Conservation (phyloP, 2,797 vertebrate genomes). For the Lateolabrax maculatus region DNA sequence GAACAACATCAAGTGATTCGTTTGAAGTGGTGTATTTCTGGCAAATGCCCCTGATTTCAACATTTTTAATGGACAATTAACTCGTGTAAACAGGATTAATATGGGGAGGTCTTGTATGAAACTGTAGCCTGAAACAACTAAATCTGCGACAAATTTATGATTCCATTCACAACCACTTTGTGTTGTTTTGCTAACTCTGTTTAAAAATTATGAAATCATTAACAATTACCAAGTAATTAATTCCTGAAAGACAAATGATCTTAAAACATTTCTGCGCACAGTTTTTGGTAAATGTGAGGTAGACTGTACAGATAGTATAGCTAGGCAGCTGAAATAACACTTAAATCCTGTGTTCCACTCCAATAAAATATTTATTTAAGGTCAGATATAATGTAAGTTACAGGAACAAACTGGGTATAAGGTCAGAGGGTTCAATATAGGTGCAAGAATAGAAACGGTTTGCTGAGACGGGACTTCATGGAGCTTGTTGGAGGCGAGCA, state of each 20-base stretch:
- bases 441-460: not conserved
- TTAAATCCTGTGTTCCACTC: not conserved
- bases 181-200: not conserved
- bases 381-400: not conserved
- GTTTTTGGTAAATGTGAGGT: constrained; percentile 1
- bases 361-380: not conserved
- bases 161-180: not conserved
- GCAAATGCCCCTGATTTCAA: not conserved
- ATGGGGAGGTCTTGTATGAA: not conserved
- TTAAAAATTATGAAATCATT: constrained; percentile 7
- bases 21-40: not conserved
- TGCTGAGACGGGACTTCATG: not conserved
- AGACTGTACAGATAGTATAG: not conserved
- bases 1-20: not conserved
- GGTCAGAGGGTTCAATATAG: not conserved
- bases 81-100: constrained; percentile 18
- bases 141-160: not conserved
- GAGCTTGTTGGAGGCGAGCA: not conserved
- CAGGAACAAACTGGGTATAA: not conserved
- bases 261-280: not conserved
- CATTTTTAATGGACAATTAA: constrained; percentile 8
- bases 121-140: not conserved
- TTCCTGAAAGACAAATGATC: constrained; percentile 4
- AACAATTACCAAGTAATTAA: not conserved
- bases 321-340: not conserved